Base-by-base conservation (phyloP, 2,888 invertebrate genomes). In the Neoaliturus tenellus region DNA sequence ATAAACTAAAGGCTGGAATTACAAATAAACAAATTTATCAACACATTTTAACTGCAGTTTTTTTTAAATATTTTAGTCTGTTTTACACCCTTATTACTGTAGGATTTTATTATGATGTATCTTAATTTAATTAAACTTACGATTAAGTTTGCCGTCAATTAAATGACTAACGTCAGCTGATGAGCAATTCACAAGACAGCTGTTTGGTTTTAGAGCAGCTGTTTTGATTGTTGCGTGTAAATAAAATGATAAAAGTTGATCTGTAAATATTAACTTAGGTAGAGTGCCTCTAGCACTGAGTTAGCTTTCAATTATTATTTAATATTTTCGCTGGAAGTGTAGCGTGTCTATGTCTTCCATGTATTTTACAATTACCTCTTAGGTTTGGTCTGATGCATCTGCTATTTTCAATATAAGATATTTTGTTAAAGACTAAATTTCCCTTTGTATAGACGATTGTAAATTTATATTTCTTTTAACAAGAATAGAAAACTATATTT, bases 241-340 rank as follows among this genome's bases (percentile, higher is more conserved):
- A 62, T 62, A 62, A 12, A 6, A n/a, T n/a, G n/a, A n/a, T 8
- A 62, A 28, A 14, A 31, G 28, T 62, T 51, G 28, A 62, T 62
- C 62, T 62, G 62, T 62, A 62, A 62, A 62, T 62, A 62, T 51
- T 51, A 2, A 51, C 23, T 28, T 62, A 69, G 69, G 69, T 69
- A 69, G 69, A 35, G 69, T 69, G 69, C 39, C 20, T 69, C 8
- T 69, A 23, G 39, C 69, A 35, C 69, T 35, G 4, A 35, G 8
- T 35, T 69, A 69, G 69, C 69, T 69, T 69, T 69, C 69, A 39
- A 69, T 69, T 69, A 69, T 33, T 25, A 31, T 31, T 62, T 55
- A 55, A 23, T 51, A 51, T 58, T 31, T 62, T 51, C 23, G 23
- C 31, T 14, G 62, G 62, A 62, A 62, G 62, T 28, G 62, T 62